These are phyloP conservation scores for Fragum sueziense DNA, from an alignment of 2,888 invertebrate species.

Conservation along the genomic window DNA sequence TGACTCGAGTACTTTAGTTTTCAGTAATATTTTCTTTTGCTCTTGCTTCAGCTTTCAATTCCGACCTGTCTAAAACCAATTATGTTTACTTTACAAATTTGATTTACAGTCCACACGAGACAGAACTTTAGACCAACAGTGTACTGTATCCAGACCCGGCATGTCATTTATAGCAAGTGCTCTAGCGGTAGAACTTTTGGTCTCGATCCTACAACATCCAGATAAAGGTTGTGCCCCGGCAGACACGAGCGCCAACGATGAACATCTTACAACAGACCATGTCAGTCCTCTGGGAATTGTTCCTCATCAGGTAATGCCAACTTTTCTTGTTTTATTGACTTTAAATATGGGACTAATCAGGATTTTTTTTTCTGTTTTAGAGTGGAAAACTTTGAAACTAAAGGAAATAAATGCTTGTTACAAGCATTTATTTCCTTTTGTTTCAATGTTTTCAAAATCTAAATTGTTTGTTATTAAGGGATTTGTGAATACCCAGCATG, in stretches of 20 bases:
- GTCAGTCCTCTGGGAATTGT: conserved; percentile 88
- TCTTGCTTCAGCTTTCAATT: too few species aligned
- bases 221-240: conserved; percentile 88
- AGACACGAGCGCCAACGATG: conserved; percentile 79
- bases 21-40: too few species aligned
- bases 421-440: not conserved
- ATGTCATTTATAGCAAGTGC: conserved; percentile 95
- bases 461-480: too few species aligned
- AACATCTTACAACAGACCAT: conserved; percentile 80
- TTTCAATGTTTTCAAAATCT: not conserved
- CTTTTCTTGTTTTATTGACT: not conserved
- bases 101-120: conserved; percentile 90
- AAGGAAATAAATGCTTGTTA: not conserved
- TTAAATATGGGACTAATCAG: not conserved
- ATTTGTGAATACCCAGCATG: conserved; percentile 95
- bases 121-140: conserved; percentile 98
- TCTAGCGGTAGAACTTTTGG: conserved; percentile 94
- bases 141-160: conserved; percentile 98
- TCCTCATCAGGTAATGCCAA: conserved; percentile 89
- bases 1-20: too few species aligned
- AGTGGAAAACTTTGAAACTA: not conserved
- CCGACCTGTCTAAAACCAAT: not conserved
- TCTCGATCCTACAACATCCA: conserved; percentile 93
- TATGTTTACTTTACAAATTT: not conserved
- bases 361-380: not conserved